phyloP scores from a whole-genome alignment of 2,888 invertebrate genomes.

The Caradrina clavipalpis region DNA sequence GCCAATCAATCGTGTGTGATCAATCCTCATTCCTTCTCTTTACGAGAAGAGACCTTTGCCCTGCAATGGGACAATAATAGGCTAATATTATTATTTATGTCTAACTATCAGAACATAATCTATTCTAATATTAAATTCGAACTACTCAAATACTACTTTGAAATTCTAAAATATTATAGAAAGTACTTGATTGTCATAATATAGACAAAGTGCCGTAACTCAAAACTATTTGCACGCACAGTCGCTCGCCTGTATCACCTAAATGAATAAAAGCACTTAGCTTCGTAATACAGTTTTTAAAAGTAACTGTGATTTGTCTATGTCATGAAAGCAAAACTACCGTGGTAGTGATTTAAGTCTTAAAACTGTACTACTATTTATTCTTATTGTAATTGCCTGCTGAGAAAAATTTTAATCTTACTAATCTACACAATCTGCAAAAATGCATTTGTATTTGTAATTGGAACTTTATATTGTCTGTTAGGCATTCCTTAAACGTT shows the following conservation, averaged over 20 bases:
- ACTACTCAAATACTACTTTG: not conserved
- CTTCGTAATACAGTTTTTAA: constrained; percentile 10
- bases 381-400: constrained; percentile 16
- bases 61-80: too few relatives aligned
- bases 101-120: not conserved
- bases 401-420: constrained; percentile 6
- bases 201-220: constrained; percentile 34
- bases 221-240: constrained; percentile 33
- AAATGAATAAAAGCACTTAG: constrained; percentile 34
- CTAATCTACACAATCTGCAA: not conserved
- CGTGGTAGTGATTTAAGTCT: constrained; percentile 34
- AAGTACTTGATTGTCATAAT: constrained; percentile 8
- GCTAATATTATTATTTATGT: constrained; percentile 3
- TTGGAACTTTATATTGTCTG: too few relatives aligned
- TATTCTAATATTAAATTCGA: constrained; percentile 2
- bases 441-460: not conserved
- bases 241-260: constrained; percentile 30
- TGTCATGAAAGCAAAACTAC: constrained; percentile 12
- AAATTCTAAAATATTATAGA: constrained; percentile 1
- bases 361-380: constrained; percentile 22
- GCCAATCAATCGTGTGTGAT: too few relatives aligned
- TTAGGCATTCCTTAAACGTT: too few relatives aligned
- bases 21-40: too few relatives aligned
- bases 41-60: too few relatives aligned
- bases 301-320: constrained; percentile 26